Evolutionary conservation across 2,888 invertebrate genomes (phyloP).

Genomic region (Diarsia dahlii): DNA sequence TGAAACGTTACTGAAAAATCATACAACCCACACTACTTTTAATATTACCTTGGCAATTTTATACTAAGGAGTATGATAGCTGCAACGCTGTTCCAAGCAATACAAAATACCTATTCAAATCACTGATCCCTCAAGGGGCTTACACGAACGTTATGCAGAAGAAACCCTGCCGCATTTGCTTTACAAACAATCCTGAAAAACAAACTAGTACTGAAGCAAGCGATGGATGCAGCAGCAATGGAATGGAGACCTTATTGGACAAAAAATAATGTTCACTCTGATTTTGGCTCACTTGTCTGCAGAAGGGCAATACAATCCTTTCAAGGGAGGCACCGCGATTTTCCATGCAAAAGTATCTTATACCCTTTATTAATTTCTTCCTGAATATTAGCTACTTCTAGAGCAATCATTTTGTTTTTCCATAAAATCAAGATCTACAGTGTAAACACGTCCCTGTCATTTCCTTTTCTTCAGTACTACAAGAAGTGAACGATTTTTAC

Average conservation of each 20-base stretch:
- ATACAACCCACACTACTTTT: background rate
- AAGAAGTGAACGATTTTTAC: too few species aligned
- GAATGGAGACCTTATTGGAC: background rate
- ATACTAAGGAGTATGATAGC: background rate
- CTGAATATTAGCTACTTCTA: too few species aligned
- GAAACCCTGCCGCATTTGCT: background rate
- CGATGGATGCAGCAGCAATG: background rate
- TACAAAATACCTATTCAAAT: slow-evolving; percentile 1
- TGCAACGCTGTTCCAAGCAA: background rate
- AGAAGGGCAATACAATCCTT: background rate
- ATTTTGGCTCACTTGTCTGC: background rate
- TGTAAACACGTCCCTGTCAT: too few species aligned
- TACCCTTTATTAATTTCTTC: too few species aligned
- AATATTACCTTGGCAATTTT: background rate
- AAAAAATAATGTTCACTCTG: background rate
- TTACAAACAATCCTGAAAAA: background rate
- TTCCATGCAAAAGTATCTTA: too few species aligned
- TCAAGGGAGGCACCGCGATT: too few species aligned
- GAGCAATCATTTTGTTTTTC: too few species aligned
- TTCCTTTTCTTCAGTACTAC: too few species aligned
- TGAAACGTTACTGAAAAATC: background rate
- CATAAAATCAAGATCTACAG: too few species aligned
- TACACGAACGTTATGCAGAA: background rate
- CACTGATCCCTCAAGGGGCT: background rate
- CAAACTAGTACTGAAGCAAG: background rate